Evolutionary conservation across 1,140 invertebrate genomes (phyloP).

Genomic region (Heliconius nattereri): DNA sequence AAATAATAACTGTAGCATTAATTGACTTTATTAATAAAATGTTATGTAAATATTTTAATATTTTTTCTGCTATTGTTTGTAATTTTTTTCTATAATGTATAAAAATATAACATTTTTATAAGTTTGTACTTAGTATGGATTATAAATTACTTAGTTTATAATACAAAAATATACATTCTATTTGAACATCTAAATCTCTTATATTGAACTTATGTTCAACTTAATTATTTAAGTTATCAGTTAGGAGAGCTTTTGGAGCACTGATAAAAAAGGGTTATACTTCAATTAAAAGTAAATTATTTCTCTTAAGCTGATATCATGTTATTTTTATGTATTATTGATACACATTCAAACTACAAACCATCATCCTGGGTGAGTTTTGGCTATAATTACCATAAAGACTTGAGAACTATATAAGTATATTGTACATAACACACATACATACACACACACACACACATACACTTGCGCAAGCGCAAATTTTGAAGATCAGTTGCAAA

Average conservation of each 20-base stretch:
- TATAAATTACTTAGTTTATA: neutral
- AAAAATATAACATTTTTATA: too few species aligned
- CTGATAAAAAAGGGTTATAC: neutral
- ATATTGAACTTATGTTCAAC: neutral
- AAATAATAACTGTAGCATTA: neutral
- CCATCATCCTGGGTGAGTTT: constrained; percentile 9
- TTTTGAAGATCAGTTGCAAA: constrained; percentile 63
- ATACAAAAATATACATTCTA: neutral
- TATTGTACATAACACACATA: constrained; percentile 27
- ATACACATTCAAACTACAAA: neutral
- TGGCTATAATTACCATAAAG: constrained; percentile 35
- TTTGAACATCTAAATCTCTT: neutral
- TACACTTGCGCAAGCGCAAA: constrained; percentile 38
- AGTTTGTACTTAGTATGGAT: neutral
- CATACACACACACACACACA: constrained; percentile 15
- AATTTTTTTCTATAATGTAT: neutral
- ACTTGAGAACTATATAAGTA: constrained; percentile 10
- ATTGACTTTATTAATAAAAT: neutral
- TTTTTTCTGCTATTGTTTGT: neutral
- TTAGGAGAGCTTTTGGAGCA: neutral
- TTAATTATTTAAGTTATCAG: neutral
- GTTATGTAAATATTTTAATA: neutral
- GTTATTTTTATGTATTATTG: neutral
- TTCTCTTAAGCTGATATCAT: neutral
- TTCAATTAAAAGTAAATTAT: neutral